Evolutionary conservation across 1,140 invertebrate species (phyloP).

Genomic region (Matsumurasca onukii): DNA sequence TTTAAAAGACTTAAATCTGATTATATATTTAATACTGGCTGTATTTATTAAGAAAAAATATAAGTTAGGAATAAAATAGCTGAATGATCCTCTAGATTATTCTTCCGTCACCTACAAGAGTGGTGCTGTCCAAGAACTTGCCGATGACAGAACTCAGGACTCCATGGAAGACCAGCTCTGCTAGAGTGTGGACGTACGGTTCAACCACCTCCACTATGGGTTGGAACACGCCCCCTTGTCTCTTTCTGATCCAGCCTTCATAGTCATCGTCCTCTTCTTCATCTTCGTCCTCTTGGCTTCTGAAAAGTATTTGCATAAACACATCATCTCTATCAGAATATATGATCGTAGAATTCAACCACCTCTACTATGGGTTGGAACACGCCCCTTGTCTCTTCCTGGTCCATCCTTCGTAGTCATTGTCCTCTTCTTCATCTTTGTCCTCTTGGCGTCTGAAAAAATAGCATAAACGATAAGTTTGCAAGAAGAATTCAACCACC

Average conservation of each 20-base stretch:
- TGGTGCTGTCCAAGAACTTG: conserved; percentile 10
- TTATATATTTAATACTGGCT: no score
- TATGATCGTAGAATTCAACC: background rate
- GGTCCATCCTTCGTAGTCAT: background rate
- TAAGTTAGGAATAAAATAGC: no score
- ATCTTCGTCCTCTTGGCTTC: background rate
- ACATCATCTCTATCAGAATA: conserved; percentile 9
- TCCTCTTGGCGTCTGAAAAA: background rate
- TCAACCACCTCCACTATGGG: conserved; percentile 13
- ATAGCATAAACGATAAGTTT: no score
- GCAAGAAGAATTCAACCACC: background rate
- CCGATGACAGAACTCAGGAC: conserved; percentile 19
- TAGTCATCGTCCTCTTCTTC: conserved; percentile 13
- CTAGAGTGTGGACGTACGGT: background rate
- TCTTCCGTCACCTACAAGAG: background rate
- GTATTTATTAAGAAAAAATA: no score
- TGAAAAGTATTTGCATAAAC: no score
- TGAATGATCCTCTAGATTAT: background rate
- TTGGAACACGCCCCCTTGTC: background rate
- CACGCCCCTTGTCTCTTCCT: background rate
- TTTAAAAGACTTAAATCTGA: no score
- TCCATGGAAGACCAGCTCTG: conserved; percentile 11
- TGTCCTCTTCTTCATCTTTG: background rate
- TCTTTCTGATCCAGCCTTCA: background rate
- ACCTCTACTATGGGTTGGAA: conserved; percentile 1